These are phyloP conservation scores for Tapera naevia DNA, from an alignment of 2,797 vertebrate species.

Conservation along the genomic window DNA sequence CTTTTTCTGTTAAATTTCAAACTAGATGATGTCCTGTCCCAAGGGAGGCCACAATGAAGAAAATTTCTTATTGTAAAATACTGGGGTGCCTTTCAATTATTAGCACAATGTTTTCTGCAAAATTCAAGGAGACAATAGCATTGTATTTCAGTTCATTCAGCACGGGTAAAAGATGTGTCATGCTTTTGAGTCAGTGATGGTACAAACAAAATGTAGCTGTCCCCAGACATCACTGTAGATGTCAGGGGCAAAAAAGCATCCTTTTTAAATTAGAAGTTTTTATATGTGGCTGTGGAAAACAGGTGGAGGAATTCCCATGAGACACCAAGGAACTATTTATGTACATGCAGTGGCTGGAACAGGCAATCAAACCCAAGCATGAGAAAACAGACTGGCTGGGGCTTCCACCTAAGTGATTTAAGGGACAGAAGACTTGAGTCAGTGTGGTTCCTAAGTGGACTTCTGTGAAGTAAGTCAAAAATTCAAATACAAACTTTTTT, in stretches of 20 bases:
- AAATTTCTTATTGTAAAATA: neutral
- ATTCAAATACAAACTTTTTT: neutral
- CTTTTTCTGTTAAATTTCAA: neutral
- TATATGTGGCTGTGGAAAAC: neutral
- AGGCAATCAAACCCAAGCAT: neutral
- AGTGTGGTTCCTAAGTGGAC: neutral
- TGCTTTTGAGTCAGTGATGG: neutral
- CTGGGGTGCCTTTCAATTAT: neutral
- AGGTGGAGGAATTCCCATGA: neutral
- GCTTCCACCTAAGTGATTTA: neutral
- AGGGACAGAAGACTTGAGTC: neutral
- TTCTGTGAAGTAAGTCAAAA: neutral
- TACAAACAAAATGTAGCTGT: neutral
- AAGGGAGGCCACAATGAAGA: neutral
- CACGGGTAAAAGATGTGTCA: accelerated
- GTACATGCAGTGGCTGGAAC: neutral
- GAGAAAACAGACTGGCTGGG: neutral
- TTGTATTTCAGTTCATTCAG: neutral
- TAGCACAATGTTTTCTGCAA: neutral
- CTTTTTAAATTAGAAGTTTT: neutral
- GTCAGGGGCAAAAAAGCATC: neutral
- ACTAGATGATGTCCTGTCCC: neutral
- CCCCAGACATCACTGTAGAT: neutral
- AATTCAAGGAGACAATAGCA: neutral
- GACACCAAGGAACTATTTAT: neutral